These are phyloP conservation scores for Ormyrus rosae DNA, from an alignment of 2,888 invertebrate genomes.

Conservation along the genomic window DNA sequence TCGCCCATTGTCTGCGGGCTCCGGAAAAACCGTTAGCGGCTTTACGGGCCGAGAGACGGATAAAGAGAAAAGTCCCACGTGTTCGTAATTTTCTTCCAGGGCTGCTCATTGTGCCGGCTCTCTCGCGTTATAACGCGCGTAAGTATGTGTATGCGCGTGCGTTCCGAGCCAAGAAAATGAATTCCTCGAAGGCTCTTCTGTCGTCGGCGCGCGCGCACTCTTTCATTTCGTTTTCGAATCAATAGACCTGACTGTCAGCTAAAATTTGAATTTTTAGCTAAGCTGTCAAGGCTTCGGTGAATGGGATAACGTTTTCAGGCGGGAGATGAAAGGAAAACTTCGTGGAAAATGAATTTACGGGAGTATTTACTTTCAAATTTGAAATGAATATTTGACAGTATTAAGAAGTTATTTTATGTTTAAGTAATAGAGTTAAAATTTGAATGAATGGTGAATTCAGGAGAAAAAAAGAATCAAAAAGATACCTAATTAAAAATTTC, in stretches of 20 bases:
- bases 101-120: not conserved
- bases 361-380: no score
- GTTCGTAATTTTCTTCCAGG: constrained; percentile 25
- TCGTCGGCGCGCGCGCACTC: not conserved
- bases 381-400: no score
- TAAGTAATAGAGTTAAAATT: no score
- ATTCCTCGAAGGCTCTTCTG: no score
- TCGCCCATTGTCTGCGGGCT: constrained; percentile 3
- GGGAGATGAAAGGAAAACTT: no score
- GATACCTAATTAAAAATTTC: no score
- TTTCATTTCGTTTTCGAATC: not conserved
- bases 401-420: no score
- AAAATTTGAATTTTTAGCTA: not conserved
- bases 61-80: constrained; percentile 39
- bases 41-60: not conserved
- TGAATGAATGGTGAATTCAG: no score
- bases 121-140: not conserved
- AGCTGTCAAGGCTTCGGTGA: no score
- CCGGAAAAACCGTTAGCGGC: constrained; percentile 19
- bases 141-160: not conserved
- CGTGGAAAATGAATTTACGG: no score
- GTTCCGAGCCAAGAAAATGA: not conserved
- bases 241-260: not conserved
- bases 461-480: no score
- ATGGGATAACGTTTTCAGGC: no score